Conservation (phyloP, 1,140 invertebrate species). For the Euura saliciscinereae region DNA sequence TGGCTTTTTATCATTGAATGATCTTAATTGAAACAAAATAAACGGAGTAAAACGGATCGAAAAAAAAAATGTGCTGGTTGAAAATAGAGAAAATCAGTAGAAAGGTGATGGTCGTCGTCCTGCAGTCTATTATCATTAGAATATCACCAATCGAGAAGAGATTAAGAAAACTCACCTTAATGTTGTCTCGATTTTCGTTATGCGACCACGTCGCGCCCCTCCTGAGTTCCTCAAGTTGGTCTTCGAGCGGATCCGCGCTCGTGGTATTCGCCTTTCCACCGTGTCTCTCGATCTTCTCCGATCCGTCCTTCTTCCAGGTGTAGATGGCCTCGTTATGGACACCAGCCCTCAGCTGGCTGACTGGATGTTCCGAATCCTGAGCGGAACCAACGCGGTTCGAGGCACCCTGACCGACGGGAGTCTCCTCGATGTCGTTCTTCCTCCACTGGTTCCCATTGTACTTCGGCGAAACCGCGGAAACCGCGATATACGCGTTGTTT, state of each 20-base stretch:
- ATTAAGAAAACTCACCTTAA: not conserved
- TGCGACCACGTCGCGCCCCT: constrained; percentile 8
- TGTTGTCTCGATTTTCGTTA: not conserved
- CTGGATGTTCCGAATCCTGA: constrained; percentile 26
- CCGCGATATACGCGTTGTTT: constrained; percentile 51
- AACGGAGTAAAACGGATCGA: too few species aligned
- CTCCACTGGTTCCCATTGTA: constrained; percentile 46
- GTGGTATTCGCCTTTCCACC: constrained; percentile 21
- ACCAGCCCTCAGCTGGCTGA: constrained; percentile 31
- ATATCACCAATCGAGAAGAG: too few species aligned
- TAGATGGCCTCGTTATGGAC: constrained; percentile 31
- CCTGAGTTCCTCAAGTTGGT: constrained; percentile 47
- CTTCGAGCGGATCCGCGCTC: constrained; percentile 45
- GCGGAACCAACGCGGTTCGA: too few species aligned
- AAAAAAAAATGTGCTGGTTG: too few species aligned
- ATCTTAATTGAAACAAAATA: too few species aligned
- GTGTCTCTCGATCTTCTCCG: not conserved
- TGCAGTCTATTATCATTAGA: too few species aligned
- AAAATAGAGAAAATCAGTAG: too few species aligned
- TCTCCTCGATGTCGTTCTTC: constrained; percentile 47
- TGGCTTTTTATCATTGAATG: too few species aligned
- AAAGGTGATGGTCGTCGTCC: too few species aligned
- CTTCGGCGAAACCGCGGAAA: constrained; percentile 48
- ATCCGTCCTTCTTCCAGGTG: constrained; percentile 42
- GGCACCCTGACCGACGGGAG: constrained; percentile 18